phyloP scores from a whole-genome alignment of 2,888 invertebrate genomes.

The Chouioia cunea region DNA sequence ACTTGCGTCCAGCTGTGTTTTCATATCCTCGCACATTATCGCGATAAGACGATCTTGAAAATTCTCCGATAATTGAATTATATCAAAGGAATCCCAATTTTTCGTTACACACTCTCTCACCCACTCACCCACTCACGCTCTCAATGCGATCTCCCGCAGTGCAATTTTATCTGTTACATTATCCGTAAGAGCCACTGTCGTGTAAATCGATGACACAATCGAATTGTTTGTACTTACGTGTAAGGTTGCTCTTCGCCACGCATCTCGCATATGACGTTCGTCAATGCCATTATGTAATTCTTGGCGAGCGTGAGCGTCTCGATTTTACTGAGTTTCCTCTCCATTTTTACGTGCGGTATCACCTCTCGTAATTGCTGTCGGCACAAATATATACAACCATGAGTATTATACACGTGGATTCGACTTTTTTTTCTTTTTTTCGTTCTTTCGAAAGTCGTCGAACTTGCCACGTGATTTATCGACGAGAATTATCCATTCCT shows the following conservation, averaged over 20 bases:
- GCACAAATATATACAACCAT: constrained; percentile 11
- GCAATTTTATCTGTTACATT: constrained; percentile 7
- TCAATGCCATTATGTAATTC: constrained; percentile 86
- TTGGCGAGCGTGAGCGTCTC: constrained; percentile 85
- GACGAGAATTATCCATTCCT: too few relatives aligned
- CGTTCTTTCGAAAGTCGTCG: too few relatives aligned
- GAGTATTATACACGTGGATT: too few relatives aligned
- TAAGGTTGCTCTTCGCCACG: constrained; percentile 79
- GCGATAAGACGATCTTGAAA: constrained; percentile 28
- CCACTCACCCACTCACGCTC: too few relatives aligned
- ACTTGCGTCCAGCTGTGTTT: constrained; percentile 22
- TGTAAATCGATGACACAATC: constrained; percentile 4
- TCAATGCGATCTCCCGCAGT: too few relatives aligned
- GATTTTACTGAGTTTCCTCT: constrained; percentile 82
- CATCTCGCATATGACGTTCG: constrained; percentile 85
- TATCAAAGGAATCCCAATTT: too few relatives aligned
- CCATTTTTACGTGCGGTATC: constrained; percentile 84
- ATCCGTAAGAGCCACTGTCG: constrained; percentile 2
- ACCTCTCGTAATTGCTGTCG: constrained; percentile 80
- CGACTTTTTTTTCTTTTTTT: too few relatives aligned
- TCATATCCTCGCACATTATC: constrained; percentile 13
- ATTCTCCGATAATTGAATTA: neutral
- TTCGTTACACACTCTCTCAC: too few relatives aligned
- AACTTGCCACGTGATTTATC: too few relatives aligned
- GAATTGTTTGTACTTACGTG: constrained; percentile 69